These are phyloP conservation scores for Megaceryle torquata DNA, from an alignment of 2,113 vertebrate genomes.

Conservation along the genomic window DNA sequence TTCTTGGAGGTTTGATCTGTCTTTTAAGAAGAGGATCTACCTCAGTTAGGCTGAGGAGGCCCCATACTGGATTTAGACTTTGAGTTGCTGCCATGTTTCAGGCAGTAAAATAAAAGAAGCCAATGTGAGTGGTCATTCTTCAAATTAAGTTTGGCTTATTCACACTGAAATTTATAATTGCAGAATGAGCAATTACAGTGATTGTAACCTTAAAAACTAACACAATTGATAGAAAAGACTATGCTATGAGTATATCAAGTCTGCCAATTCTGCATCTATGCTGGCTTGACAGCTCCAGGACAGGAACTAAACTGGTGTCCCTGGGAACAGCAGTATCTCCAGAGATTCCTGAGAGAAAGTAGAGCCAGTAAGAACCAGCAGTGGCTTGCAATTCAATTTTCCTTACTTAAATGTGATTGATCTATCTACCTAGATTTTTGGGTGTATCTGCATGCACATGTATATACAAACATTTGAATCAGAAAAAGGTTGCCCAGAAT, in stretches of 20 bases:
- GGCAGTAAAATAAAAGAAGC: constrained; percentile 6
- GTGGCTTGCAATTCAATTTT: neutral
- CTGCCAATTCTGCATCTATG: neutral
- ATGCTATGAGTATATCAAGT: rapidly evolving
- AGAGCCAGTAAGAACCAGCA: neutral
- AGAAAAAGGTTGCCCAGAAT: neutral
- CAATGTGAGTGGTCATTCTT: neutral
- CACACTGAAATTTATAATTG: neutral
- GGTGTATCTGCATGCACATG: neutral
- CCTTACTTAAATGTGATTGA: neutral
- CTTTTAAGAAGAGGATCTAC: neutral
- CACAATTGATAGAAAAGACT: neutral
- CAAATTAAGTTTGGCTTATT: neutral
- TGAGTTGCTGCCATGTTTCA: neutral
- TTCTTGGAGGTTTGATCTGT: neutral
- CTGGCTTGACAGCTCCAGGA: neutral
- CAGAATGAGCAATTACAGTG: neutral
- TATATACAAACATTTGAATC: neutral
- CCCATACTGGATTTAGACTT: neutral
- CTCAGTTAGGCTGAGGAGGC: neutral
- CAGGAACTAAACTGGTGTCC: neutral
- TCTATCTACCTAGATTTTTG: neutral
- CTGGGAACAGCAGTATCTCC: neutral
- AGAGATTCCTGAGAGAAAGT: neutral
- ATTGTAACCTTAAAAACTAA: neutral